Evolutionary conservation across 2,888 invertebrate species (phyloP).

Genomic region (Pollenia amentaria): DNA sequence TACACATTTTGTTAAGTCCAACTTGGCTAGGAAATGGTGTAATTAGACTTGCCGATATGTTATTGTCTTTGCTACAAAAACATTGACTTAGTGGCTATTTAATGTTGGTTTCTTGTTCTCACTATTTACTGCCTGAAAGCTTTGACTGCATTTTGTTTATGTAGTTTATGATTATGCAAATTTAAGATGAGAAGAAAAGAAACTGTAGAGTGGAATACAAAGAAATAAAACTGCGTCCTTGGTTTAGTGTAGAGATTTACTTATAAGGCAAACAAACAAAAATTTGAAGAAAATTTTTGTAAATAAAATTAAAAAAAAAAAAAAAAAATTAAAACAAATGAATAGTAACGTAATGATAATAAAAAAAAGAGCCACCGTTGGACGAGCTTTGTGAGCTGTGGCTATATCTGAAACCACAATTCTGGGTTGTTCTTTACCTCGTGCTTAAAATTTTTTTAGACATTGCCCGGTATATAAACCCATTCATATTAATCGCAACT

Average conservation of each 20-base stretch:
- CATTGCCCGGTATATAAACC: no score
- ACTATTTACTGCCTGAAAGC: constrained; percentile 45
- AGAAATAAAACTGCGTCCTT: constrained; percentile 68
- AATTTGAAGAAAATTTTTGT: constrained; percentile 31
- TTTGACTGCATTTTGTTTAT: constrained; percentile 63
- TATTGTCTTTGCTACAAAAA: constrained; percentile 10
- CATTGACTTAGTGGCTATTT: constrained; percentile 48
- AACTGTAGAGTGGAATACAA: constrained; percentile 38
- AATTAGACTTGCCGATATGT: constrained; percentile 8
- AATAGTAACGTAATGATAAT: no score
- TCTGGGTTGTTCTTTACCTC: no score
- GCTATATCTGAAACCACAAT: no score
- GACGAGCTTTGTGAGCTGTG: no score
- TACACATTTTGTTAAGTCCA: no score
- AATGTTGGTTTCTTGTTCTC: constrained; percentile 47
- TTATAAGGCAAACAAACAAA: constrained; percentile 35
- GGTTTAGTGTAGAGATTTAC: constrained; percentile 52
- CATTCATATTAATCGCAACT: no score
- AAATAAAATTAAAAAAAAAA: constrained; percentile 4
- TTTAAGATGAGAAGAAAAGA: constrained; percentile 60
- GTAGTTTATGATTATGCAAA: constrained; percentile 72
- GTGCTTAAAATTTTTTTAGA: no score
- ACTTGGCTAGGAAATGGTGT: constrained; percentile 16
- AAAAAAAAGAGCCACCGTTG: no score
- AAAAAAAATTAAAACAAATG: not conserved